These are phyloP conservation scores for Spongilla lacustris DNA, from an alignment of 37 sponge, comb jelly and placozoan genomes.

Conservation along the genomic window DNA sequence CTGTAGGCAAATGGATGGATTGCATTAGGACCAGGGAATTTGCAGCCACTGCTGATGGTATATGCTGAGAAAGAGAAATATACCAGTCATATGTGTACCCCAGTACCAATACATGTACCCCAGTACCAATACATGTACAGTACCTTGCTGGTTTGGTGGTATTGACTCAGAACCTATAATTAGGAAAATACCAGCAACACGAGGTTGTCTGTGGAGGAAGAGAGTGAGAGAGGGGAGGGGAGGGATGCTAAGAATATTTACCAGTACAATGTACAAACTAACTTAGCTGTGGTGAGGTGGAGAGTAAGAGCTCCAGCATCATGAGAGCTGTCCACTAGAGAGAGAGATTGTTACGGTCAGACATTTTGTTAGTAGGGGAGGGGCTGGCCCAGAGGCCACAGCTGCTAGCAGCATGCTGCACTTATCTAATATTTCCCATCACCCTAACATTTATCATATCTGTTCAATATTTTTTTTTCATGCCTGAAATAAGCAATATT, in stretches of 20 bases:
- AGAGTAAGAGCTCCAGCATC: background rate
- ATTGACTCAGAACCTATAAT: background rate
- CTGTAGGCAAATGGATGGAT: conserved; percentile 90
- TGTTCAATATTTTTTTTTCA: too few species aligned
- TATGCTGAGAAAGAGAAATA: background rate
- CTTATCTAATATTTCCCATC: too few species aligned
- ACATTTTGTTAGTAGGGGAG: too few species aligned
- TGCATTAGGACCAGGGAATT: conserved; percentile 44
- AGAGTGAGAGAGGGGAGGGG: background rate
- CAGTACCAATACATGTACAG: too few species aligned
- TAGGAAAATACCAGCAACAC: conserved; percentile 48
- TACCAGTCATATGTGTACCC: too few species aligned
- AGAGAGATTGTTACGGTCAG: background rate
- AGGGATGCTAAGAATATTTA: background rate
- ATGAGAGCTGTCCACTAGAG: background rate
- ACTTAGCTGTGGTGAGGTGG: background rate
- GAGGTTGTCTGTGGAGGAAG: conserved; percentile 24
- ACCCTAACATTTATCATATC: too few species aligned
- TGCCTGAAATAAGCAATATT: too few species aligned
- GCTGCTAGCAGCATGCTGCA: too few species aligned
- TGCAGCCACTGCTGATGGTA: conserved; percentile 30
- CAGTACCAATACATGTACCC: too few species aligned
- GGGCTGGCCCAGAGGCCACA: too few species aligned
- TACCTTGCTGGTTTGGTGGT: conserved; percentile 8
- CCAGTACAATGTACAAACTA: background rate